Evolutionary conservation across 2,113 vertebrate genomes (phyloP).

Genomic region (Brachyistius frenatus): DNA sequence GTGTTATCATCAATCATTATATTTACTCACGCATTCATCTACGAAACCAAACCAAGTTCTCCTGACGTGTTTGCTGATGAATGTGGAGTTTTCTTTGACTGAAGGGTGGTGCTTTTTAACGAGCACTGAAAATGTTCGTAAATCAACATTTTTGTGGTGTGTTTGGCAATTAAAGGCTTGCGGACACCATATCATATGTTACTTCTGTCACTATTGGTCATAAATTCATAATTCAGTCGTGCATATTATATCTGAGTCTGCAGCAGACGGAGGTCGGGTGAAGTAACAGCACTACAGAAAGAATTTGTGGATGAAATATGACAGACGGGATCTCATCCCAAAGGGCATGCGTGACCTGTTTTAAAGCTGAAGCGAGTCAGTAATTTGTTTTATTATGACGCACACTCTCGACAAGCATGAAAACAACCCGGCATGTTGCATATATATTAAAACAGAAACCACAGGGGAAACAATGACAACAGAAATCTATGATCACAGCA

Average conservation of each 20-base stretch:
- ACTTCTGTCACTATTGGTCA: background rate
- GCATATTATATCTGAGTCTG: background rate
- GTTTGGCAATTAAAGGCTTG: slow-evolving; percentile 16
- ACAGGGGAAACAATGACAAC: background rate
- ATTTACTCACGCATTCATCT: background rate
- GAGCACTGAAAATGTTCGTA: slow-evolving; percentile 11
- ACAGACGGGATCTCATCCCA: background rate
- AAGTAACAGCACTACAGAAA: background rate
- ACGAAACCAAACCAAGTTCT: background rate
- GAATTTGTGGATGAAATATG: slow-evolving; percentile 28
- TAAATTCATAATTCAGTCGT: slow-evolving; percentile 30
- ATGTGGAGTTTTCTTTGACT: background rate
- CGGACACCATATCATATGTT: background rate
- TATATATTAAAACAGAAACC: background rate
- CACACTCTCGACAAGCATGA: background rate
- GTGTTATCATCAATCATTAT: too few species aligned
- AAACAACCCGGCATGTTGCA: background rate
- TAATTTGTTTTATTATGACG: slow-evolving; percentile 2
- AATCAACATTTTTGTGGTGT: slow-evolving; percentile 19
- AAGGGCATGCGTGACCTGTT: background rate
- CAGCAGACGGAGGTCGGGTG: slow-evolving; percentile 3
- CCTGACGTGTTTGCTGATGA: slow-evolving; percentile 2
- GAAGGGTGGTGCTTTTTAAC: background rate
- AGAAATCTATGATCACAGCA: slow-evolving; percentile 16
- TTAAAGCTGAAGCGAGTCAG: background rate